Evolutionary conservation across 2,888 invertebrate species (phyloP).

Genomic region (Nomada fabriciana): DNA sequence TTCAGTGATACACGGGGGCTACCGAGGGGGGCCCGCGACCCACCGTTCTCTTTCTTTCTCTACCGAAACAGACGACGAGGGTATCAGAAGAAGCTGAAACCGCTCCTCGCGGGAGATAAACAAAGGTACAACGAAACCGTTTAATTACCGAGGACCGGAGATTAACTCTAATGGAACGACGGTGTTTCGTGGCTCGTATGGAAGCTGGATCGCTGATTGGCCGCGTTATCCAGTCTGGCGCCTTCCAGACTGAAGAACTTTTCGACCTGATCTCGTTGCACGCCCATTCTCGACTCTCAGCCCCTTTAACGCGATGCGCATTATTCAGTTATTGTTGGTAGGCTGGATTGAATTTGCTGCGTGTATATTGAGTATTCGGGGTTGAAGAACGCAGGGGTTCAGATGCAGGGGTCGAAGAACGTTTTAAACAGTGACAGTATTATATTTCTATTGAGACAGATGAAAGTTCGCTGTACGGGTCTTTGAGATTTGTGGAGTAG

Average conservation of each 20-base stretch:
- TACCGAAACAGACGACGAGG: not conserved
- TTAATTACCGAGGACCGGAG: constrained; percentile 80
- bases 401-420: too few species aligned
- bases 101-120: constrained; percentile 73
- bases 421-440: too few species aligned
- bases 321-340: constrained; percentile 17
- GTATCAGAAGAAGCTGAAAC: constrained; percentile 45
- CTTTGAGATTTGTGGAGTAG: too few species aligned
- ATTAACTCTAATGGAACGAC: constrained; percentile 82
- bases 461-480: too few species aligned
- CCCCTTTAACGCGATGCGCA: constrained; percentile 13
- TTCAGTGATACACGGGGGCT: constrained; percentile 49
- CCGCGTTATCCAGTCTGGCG: constrained; percentile 64
- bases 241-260: constrained; percentile 62
- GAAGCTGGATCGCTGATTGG: constrained; percentile 60
- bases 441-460: too few species aligned
- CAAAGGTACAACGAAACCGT: constrained; percentile 80
- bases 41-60: not conserved
- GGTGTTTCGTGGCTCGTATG: constrained; percentile 72
- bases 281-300: not conserved
- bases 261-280: constrained; percentile 39
- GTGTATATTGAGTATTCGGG: too few species aligned
- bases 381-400: not conserved
- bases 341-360: not conserved
- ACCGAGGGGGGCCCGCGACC: constrained; percentile 34